Base-by-base conservation (phyloP, 2,888 invertebrate species). In the Nymphalis urticae region DNA sequence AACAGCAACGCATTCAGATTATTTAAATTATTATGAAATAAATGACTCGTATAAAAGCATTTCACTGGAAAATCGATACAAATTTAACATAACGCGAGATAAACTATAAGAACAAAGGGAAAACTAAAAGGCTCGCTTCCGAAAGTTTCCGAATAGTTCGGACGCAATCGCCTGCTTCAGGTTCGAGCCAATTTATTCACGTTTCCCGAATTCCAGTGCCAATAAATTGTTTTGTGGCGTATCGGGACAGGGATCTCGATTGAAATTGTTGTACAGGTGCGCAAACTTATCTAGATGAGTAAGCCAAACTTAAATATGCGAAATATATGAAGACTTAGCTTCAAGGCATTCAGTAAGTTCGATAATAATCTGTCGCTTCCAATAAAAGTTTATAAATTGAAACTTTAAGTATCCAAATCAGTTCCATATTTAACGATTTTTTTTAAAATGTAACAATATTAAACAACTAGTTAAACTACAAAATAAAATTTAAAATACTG, bases 141-240 rank as follows among this genome's bases (percentile, higher is more conserved):
- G 53, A 71, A 73, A 74, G 65, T 75, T 76, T 63, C 66, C 62
- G 67, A 74, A 77, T 77, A 77, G 76, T 77, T 77, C 70, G 62
- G 65, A 74, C 74, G 69, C 72, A 73, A 74, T 74, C 68, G 69
- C 60, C 64, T 67, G 65, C 60, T 67, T 68, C 69, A 65, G 69
- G 68, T 70, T 71, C 66, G 66, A 70, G 67, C 71, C 75, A 73
- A 78, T 78, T 77, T 77, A 76, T 77, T 77, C 75, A 72, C 75
- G 73, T 74, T 75, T 72, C 67, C 66, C 68, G 73, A 71, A 76
- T 77, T 71, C 74, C 77, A 66, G 68, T 62, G 63, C 67, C 75
- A 72, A 76, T 76, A 76, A 77, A 75, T 78, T 76, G 76, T 78
- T 77, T 77, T 74, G 77, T 70, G 78, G 74, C 74, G 73, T 76